Evolutionary conservation across 2,888 invertebrate genomes (phyloP).

Genomic region (Entomobrya proxima): DNA sequence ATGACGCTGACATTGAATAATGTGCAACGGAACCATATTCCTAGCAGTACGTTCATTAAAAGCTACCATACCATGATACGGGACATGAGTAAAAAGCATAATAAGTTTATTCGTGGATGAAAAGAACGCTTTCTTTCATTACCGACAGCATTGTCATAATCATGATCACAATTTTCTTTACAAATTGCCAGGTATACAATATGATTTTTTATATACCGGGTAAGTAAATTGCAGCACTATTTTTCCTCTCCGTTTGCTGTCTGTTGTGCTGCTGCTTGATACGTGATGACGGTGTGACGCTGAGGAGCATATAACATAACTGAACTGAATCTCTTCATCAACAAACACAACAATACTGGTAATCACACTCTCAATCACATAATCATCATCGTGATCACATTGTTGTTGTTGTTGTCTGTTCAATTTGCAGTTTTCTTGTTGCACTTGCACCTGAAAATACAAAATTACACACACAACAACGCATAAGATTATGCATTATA

Average conservation of each 20-base stretch:
- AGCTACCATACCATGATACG: background rate
- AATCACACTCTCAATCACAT: constrained; percentile 19
- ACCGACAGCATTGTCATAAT: background rate
- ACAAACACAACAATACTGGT: constrained; percentile 9
- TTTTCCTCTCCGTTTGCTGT: background rate
- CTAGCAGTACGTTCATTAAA: background rate
- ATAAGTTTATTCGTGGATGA: background rate
- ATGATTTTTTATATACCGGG: background rate
- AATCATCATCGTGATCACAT: constrained; percentile 12
- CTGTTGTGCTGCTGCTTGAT: background rate
- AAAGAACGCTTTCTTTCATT: constrained; percentile 11
- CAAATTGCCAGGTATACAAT: background rate
- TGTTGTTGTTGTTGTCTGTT: constrained; percentile 2
- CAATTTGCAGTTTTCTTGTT: constrained; percentile 21
- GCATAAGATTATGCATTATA: background rate
- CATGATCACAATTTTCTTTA: background rate
- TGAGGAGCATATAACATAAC: background rate
- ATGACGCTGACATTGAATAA: background rate
- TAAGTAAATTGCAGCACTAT: background rate
- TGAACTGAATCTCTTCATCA: constrained; percentile 25
- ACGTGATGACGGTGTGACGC: background rate
- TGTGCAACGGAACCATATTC: background rate
- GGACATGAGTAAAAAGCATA: constrained; percentile 10
- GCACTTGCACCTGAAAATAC: constrained; percentile 6
- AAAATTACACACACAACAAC: background rate